Base-by-base conservation (phyloP, 1,140 invertebrate species). In the Drosophila leontia region DNA sequence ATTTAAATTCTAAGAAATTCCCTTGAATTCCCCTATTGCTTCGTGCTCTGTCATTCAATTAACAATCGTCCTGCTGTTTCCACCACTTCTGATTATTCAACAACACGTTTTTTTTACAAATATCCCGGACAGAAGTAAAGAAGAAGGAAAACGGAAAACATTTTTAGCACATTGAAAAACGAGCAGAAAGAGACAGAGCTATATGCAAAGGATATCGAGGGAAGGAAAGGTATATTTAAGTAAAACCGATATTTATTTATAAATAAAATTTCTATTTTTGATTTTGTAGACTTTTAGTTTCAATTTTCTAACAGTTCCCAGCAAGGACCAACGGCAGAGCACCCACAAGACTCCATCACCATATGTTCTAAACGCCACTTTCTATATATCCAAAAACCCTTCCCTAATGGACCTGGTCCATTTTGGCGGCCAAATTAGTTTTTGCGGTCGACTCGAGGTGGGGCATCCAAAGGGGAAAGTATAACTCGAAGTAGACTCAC, bases 401-500 rank as follows among this genome's bases (percentile, higher is more conserved):
- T 68, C 17, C 44, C 60, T 80, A 75, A 70, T 67, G 59, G 68
- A 51, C 34, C 37, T 7, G 72, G 61, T 65, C 72, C 62, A 63
- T 61, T 81, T 82, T 8, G 26, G 19, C 23, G 53, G 23, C 41
- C 19, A 84, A 80, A 88, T 88, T 90, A 78, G 80, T 90, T 88
- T 88, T 88, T 88, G 84, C 61, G 84, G 84, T 90, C 37, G 23
- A 23, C 39, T 29, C 11, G 60, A 58, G 60, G 41, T 3, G 1
- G 19, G 19, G 19, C 6, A 12, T 15, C 3, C 29, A 55, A 34
- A 2, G 26, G 34, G 17, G 12, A 39, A 19, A 15, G n/a, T 2
- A 9, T 4, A 17, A 23, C 5, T 39, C 3, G 3, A 7, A 26
- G 34, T 35, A 11, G 69, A 90, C 92, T 94, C 94, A 98, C 97